Base-by-base conservation (phyloP, 2,797 vertebrate genomes). In the Mycteria americana region DNA sequence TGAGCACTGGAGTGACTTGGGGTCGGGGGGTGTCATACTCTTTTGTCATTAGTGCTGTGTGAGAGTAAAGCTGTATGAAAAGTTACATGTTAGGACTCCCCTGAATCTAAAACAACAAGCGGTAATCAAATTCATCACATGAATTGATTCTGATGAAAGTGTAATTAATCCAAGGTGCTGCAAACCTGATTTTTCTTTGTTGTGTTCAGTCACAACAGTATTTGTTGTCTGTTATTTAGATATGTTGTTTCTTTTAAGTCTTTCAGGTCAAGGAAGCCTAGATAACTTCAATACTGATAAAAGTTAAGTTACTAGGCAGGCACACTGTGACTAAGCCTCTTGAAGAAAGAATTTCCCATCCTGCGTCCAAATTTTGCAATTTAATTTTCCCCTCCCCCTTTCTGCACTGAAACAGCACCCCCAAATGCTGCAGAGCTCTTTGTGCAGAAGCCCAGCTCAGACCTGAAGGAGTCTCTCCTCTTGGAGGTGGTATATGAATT, bases 1-100 rank as follows among this genome's bases (percentile, higher is more conserved):
- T 4, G 17, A 57, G 37, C 24, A 23, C 15, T 17, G 18, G 4
- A n/a, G 12, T 70, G 60, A 60, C 18, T 84, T 2, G 1, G 16
- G 11, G 15, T 0, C 0, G 2, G 2, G 6, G 9, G 5, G 2
- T 45, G 56, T 59, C 37, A 62, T 15, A 21, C 15, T 56, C 17
- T 14, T 73, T 13, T 73, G 56, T 35, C 30, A 14, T 45, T 45
- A n/a, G 30, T 35, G 43, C 7, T 50, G 7, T 24, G 30, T 67
- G 37, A 92, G 27, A 39, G 15, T 57, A 82, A 91, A 85, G 10
- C 18, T 67, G 11, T 37, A 12, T 56, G 41, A 63, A 76, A 87
- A 56, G 18, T 21, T 62, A 24, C 16, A 7, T 12, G 16, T 67
- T 50, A 70, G 57, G 54, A 65, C 53, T 80, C 7, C 17, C 11